Conservation (phyloP, 2,797 vertebrate genomes). For the Morelia viridis region DNA sequence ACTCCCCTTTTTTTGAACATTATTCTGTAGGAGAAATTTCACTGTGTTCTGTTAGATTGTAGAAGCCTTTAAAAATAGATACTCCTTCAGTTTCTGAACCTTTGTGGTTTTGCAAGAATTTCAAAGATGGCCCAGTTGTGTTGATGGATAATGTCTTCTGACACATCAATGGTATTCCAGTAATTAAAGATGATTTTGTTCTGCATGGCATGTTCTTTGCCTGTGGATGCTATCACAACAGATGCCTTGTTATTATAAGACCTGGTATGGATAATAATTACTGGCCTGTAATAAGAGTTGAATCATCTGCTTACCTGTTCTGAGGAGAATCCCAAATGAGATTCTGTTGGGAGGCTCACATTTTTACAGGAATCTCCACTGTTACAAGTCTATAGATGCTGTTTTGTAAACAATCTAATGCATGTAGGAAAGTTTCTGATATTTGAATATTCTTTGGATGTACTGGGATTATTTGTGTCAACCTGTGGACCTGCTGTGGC, state of each 20-base stretch:
- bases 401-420: constrained; percentile 27
- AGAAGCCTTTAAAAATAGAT: neutral
- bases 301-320: constrained; percentile 54
- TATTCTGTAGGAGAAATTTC: neutral
- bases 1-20: neutral
- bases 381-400: constrained; percentile 4
- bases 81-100: neutral
- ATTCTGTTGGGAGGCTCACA: neutral
- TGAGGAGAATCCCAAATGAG: constrained; percentile 3
- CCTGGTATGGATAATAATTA: constrained; percentile 53
- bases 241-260: constrained; percentile 36
- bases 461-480: constrained; percentile 38
- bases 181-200: neutral
- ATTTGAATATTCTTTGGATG: neutral
- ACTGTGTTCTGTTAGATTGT: neutral
- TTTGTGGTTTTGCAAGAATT: neutral
- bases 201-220: neutral
- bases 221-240: constrained; percentile 50
- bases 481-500: constrained; percentile 31
- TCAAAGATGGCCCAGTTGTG: neutral
- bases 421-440: constrained; percentile 8
- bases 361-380: constrained; percentile 19
- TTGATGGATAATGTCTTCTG: neutral
- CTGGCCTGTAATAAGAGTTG: constrained; percentile 39
- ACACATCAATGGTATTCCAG: constrained; percentile 21